Conservation (phyloP, 2,797 vertebrate genomes). For the Choloepus didactylus region DNA sequence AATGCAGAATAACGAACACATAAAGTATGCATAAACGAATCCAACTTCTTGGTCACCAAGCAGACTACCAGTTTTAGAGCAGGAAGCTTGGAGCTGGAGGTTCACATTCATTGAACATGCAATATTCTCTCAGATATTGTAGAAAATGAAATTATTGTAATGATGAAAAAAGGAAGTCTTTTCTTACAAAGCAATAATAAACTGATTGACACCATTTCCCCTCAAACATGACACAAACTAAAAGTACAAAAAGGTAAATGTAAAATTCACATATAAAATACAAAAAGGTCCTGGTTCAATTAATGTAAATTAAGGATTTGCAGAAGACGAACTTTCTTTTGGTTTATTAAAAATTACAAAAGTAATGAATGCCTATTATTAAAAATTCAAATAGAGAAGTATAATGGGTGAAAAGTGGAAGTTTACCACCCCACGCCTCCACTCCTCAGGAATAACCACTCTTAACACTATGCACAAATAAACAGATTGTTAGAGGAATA, state of each 20-base stretch:
- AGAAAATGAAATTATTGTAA: neutral
- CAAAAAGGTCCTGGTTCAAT: neutral
- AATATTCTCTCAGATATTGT: neutral
- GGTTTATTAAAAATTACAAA: neutral
- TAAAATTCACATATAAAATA: neutral
- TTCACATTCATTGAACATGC: neutral
- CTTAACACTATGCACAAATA: neutral
- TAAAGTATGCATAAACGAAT: neutral
- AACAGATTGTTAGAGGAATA: neutral
- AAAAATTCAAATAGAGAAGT: slow-evolving; percentile 8
- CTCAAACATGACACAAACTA: neutral
- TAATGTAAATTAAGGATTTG: slow-evolving; percentile 20
- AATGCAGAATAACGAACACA: neutral
- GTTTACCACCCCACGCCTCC: neutral
- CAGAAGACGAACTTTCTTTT: neutral
- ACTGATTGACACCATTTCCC: neutral
- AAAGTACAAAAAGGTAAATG: neutral
- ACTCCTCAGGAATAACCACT: neutral
- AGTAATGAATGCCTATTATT: slow-evolving; percentile 8
- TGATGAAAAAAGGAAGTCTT: neutral
- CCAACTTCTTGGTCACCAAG: neutral
- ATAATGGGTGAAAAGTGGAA: neutral
- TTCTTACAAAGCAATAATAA: slow-evolving; percentile 20
- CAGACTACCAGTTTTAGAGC: neutral
- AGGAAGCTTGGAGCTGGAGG: neutral